Evolutionary conservation across 1,140 invertebrate species (phyloP), one percentile per base, ranked within the genome.

Genomic region (Camponotus vicinus): DNA sequence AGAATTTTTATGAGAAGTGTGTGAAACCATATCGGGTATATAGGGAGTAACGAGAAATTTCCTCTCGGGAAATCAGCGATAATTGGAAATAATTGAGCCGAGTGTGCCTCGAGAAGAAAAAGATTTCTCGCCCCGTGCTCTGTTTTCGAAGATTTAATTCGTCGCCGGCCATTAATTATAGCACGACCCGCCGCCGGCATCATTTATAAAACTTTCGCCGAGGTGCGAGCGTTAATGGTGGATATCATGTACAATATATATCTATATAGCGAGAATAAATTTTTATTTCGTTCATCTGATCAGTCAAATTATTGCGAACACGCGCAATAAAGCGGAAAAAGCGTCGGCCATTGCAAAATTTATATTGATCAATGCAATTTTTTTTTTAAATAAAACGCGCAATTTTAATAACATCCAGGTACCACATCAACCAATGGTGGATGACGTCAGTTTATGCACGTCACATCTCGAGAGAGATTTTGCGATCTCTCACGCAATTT

Each of bases 121-220:
- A 45, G 42, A 63, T 75, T 5, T 34, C 67, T 34, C n/a, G 40
- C 2, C 18, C 13, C 32, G 18, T 57, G 18, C 18, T 8, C 27
- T 34, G 34, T 83, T 83, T 73, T 75, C 49, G 18, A 83, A 61
- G 55, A 83, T 83, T 83, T 61, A 83, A 75, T 83, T 34, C 55
- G 11, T 21, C 40, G 67, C 42, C 55, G 52, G 45, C 6, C 67
- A 45, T 82, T 82, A 82, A 82, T 73, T 82, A 73, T 52, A 61
- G 61, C 55, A n/a, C 79, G 52, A 11, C 52, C 13, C 5, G 5
- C 15, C 52, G 4, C 49, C n/a, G 27, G 32, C 27, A 18, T 45
- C 27, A 73, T 61, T 75, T 73, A 75, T 75, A 75, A 82, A 82
- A 82, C 55, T 73, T 61, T 52, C 77, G 34, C 63, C 27, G 6